Base-by-base conservation (phyloP, 2,888 invertebrate species). In the Eremobia ochroleuca region DNA sequence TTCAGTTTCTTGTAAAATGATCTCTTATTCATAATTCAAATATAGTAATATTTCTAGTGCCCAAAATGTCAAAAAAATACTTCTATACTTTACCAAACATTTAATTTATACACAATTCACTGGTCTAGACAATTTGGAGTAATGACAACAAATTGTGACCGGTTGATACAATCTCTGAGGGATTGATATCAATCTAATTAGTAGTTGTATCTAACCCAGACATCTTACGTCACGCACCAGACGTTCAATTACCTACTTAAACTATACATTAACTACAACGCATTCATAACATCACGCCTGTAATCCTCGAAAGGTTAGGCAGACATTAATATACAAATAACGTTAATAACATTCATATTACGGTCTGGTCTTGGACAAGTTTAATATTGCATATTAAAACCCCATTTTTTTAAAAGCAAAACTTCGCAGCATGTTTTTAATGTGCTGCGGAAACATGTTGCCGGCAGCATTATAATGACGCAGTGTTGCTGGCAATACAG, bases 171-270 rank as follows among this genome's bases (percentile, higher is more conserved):
- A 77, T 67, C 70, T 73, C 49, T 58, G n/a, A 55, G 25, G 40
- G 15, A 34, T 28, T 72, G 67, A 70, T 77, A 73, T 43, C 37
- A 31, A 77, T 82, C 70, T 55, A 46, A 52, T 78, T 43, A 34
- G 34, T 65, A 59, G 15, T 72, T 59, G 25, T 62, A 65, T 77
- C 82, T 68, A 25, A 59, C n/a, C 11, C 40, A 77, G 72, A 73
- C 71, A 73, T 77, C 72, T 55, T 52, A 25, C 21, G 34, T 75
- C 66, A 61, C 37, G 18, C 59, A 52, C 31, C 28, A 34, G 25
- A 31, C 13, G 11, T 59, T 65, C n/a, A n/a, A 28, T 15, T 25
- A 43, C 15, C 55, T 28, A 31, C 21, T 40, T 58, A 49, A 28
- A 37, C 40, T n/a, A 49, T 4, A 43, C n/a, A 31, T n/a, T 66